phyloP scores from a whole-genome alignment of 2,797 vertebrate species.

The Dryobates pubescens region DNA sequence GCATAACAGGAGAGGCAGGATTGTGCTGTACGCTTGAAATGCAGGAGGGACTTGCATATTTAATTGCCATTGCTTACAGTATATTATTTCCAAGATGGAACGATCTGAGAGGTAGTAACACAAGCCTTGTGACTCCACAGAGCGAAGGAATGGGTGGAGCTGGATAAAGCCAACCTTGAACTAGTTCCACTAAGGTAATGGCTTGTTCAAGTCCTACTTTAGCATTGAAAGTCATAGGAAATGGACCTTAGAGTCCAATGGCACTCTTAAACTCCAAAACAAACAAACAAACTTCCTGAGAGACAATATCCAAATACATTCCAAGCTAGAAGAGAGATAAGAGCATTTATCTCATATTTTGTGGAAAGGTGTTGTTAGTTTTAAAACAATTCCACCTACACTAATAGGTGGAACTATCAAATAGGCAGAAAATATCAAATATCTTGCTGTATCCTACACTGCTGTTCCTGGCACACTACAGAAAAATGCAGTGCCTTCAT shows the following conservation, averaged over 20 bases:
- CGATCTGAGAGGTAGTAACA: background rate
- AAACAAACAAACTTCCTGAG: background rate
- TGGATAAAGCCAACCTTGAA: background rate
- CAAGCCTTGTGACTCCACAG: background rate
- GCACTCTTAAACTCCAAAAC: background rate
- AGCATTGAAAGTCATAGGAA: background rate
- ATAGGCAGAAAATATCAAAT: background rate
- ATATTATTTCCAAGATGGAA: background rate
- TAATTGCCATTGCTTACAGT: background rate
- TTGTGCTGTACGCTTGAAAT: background rate
- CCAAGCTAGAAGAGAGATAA: background rate
- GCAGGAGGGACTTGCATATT: background rate
- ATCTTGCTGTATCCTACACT: background rate
- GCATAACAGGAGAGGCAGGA: background rate
- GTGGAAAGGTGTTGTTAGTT: background rate
- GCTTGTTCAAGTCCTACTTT: background rate
- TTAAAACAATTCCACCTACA: background rate
- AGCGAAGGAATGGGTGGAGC: background rate
- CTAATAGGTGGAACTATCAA: background rate
- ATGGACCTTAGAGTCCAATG: background rate
- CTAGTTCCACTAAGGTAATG: background rate
- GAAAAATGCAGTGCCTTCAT: background rate
- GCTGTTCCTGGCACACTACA: background rate
- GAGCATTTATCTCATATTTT: background rate
- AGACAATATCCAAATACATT: background rate